Base-by-base conservation (phyloP, 2,113 vertebrate species). In the Atrichornis clamosus region DNA sequence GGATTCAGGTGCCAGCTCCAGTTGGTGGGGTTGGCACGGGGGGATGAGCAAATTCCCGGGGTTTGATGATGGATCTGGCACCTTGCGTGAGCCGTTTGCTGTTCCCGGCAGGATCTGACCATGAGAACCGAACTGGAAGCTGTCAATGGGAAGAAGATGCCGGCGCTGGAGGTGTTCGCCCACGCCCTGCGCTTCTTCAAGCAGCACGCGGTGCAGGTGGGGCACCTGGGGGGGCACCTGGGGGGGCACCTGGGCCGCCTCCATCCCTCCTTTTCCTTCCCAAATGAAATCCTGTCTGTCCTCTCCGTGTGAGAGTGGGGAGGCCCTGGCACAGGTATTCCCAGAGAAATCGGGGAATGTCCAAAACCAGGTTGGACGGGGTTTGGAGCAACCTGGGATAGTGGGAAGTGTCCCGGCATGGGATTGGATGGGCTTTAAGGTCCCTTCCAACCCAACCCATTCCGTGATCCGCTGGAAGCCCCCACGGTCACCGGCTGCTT, bases 101-200 rank as follows among this genome's bases (percentile, higher is more conserved):
- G 10, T 8, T n/a, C 65, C 62, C 13, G 84, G 32, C 96, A 99
- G 98, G 98, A 98, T 85, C 97, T 98, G 87, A 98, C 97, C 87
- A 98, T 98, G 98, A 98, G 96, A 94, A 99, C 99, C 0, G 98
- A 99, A 84, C 97, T 99, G 75, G 99, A 99, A 91, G 99, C 99
- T 0, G 98, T 99, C 32, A 99, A 99, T 0, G 98, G 99, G 56
- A 99, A 98, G 93, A 98, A 97, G 90, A 97, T 99, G 95, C 97
- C 95, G 10, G 99, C 99, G 7, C 98, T 99, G 90, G 98, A 99
- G 80, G 99, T 99, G 93, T 99, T 99, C 2, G 98, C 98, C 24
- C 99, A 99, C 2, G 99, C 99, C 0, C 98, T 99, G 62, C 97
- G 95, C 59, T 99, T 99, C 98, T 99, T 99, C 98, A 98, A 98